Evolutionary conservation across 2,888 invertebrate species (phyloP).

Genomic region (Rhogogaster chlorosoma): DNA sequence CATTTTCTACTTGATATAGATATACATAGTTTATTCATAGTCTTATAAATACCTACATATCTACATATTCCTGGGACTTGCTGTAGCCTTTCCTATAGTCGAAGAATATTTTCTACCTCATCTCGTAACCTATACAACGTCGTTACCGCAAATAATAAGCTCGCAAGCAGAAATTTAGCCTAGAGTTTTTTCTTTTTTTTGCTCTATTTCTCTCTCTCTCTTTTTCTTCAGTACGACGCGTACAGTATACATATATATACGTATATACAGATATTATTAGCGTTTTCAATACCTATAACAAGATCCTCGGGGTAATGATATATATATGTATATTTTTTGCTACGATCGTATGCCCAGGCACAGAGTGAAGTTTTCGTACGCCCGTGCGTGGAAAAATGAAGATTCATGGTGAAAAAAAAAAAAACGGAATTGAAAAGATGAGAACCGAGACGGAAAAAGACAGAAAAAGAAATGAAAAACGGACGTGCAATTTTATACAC

Average conservation of each 20-base stretch:
- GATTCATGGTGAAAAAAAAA: neutral
- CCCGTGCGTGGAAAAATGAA: neutral
- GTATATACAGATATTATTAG: neutral
- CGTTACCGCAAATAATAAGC: conserved; percentile 23
- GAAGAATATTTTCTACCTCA: neutral
- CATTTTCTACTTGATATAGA: neutral
- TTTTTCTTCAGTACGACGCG: neutral
- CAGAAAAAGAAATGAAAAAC: neutral
- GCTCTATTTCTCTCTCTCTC: neutral
- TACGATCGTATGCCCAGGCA: neutral
- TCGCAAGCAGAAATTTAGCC: neutral
- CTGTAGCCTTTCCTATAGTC: neutral
- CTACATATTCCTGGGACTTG: neutral
- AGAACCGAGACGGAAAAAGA: neutral
- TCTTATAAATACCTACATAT: conserved; percentile 37
- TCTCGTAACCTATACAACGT: neutral
- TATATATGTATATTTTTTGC: neutral
- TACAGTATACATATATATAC: neutral
- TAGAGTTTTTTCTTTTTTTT: neutral
- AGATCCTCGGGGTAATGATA: neutral
- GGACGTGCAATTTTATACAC: neutral
- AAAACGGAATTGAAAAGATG: neutral
- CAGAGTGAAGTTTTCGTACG: neutral
- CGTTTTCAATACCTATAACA: neutral
- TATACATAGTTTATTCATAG: conserved; percentile 28